Conservation (phyloP, 2,888 invertebrate genomes). For the Helicoverpa assulta region DNA sequence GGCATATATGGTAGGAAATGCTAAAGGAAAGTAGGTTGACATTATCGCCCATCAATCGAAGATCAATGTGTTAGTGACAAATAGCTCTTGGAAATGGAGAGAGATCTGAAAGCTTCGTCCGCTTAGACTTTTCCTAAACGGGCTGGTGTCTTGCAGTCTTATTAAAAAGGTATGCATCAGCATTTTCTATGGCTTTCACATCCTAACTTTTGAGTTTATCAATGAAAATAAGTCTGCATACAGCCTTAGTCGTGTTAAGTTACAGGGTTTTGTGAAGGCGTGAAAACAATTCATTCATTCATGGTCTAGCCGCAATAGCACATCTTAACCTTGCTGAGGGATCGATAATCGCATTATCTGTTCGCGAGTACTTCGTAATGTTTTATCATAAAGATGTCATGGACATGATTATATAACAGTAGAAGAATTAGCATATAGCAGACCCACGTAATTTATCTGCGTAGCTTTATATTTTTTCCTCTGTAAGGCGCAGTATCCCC, state of each 20-base stretch:
- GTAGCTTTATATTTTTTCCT: no score
- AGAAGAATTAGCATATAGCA: not conserved
- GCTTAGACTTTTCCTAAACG: not conserved
- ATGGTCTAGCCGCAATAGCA: not conserved
- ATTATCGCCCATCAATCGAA: not conserved
- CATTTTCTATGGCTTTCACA: not conserved
- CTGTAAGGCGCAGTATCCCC: no score
- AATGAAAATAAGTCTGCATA: not conserved
- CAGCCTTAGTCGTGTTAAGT: no score
- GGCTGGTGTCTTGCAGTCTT: not conserved
- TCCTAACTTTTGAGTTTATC: not conserved
- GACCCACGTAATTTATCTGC: no score
- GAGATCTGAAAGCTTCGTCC: slow-evolving; percentile 1
- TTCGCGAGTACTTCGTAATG: slow-evolving; percentile 28
- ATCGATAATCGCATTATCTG: not conserved
- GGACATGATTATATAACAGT: not conserved
- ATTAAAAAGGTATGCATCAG: not conserved
- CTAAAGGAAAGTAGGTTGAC: slow-evolving; percentile 1
- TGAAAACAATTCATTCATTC: not conserved
- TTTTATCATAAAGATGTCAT: not conserved
- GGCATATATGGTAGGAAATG: slow-evolving; percentile 11
- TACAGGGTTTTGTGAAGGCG: not conserved
- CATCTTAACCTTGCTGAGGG: not conserved
- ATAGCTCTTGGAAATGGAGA: not conserved
- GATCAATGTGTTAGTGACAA: not conserved